phyloP scores from a whole-genome alignment of 2,888 invertebrate species.

The Rotaria macrura region DNA sequence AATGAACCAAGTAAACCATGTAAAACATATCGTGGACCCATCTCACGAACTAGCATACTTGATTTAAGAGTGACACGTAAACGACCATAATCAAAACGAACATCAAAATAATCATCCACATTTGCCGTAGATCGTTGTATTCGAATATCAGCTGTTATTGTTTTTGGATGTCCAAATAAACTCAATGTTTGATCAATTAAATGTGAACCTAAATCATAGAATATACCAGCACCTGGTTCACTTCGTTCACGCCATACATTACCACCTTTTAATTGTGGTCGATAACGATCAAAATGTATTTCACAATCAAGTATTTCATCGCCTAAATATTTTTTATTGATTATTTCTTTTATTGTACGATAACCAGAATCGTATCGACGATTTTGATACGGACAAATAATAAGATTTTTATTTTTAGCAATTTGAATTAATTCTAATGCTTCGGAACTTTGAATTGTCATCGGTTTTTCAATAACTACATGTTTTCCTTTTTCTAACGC shows the following conservation, averaged over 20 bases:
- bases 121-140: not conserved
- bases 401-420: not conserved
- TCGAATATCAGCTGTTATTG: constrained; percentile 15
- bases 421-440: constrained; percentile 12
- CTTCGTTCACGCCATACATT: not conserved
- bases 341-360: not conserved
- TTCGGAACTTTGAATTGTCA: not conserved
- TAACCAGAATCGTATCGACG: not conserved
- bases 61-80: not conserved
- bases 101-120: not conserved
- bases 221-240: not conserved
- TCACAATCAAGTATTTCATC: not conserved
- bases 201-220: constrained; percentile 15
- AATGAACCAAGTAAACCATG: not conserved
- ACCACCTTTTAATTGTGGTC: not conserved
- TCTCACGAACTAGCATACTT: not conserved
- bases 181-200: constrained; percentile 10
- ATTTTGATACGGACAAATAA: not conserved
- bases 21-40: not conserved
- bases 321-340: not conserved
- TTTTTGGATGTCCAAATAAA: constrained; percentile 14
- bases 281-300: constrained; percentile 19
- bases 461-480: not conserved
- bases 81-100: not conserved
- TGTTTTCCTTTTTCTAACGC: constrained; percentile 12